Conservation (phyloP, 2,113 vertebrate species). For the Coregonus clupeaformis region DNA sequence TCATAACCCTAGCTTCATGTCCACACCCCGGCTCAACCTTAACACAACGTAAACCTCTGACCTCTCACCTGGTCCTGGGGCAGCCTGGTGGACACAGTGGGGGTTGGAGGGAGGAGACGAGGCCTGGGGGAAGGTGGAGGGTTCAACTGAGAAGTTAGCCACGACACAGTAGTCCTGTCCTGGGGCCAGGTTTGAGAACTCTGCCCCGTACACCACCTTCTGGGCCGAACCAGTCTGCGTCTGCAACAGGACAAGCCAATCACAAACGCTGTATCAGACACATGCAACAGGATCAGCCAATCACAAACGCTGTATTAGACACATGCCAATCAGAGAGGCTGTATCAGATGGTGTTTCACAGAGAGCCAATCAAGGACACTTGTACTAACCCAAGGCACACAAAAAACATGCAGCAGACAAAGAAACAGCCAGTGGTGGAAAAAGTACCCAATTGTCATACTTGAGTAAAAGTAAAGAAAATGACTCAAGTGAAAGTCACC, state of each 20-base stretch:
- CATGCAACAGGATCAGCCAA: not conserved
- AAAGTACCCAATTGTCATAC: too few species aligned
- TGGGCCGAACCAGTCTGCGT: constrained; percentile 43
- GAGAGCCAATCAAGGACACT: not conserved
- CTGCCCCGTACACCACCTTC: constrained; percentile 12
- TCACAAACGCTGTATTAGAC: not conserved
- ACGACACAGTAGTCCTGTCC: constrained; percentile 67
- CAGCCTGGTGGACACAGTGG: constrained; percentile 47
- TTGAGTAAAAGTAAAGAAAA: too few species aligned
- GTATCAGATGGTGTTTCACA: not conserved
- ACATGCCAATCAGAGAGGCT: not conserved
- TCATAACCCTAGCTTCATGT: too few species aligned
- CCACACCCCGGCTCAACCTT: too few species aligned
- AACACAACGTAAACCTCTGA: not conserved
- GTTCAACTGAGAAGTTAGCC: constrained; percentile 64
- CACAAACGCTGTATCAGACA: not conserved
- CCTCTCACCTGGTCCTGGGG: constrained; percentile 35
- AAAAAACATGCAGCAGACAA: too few species aligned
- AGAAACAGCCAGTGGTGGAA: not conserved
- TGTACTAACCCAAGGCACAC: too few species aligned
- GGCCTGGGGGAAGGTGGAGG: constrained; percentile 50
- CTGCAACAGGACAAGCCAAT: constrained; percentile 32
- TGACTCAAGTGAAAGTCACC: too few species aligned
- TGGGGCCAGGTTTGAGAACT: constrained; percentile 47
- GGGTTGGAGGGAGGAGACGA: constrained; percentile 53